Evolutionary conservation across 2,113 vertebrate species (phyloP).

Genomic region (Notarius quadriscutis): DNA sequence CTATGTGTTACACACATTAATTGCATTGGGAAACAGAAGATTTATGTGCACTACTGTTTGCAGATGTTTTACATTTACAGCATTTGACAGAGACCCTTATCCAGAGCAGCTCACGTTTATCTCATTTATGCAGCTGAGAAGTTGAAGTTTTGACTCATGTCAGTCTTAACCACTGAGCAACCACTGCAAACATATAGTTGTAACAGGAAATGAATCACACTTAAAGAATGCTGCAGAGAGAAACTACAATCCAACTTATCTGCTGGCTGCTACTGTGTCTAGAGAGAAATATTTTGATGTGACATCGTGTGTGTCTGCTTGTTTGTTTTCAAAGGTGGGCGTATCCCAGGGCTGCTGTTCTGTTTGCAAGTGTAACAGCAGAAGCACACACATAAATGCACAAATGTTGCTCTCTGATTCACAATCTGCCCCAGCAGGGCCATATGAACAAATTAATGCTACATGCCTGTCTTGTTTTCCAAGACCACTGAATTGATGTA

Average conservation of each 20-base stretch:
- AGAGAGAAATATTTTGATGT: background rate
- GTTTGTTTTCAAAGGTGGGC: constrained; percentile 27
- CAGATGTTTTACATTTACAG: background rate
- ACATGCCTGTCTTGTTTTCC: constrained; percentile 13
- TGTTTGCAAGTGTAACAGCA: constrained; percentile 24
- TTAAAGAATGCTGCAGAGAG: background rate
- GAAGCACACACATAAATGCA: background rate
- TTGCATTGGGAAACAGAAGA: background rate
- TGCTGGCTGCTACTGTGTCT: background rate
- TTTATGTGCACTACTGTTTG: background rate
- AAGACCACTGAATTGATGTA: background rate
- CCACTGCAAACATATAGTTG: background rate
- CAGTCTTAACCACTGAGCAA: background rate
- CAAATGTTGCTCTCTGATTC: constrained; percentile 5
- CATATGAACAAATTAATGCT: constrained; percentile 14
- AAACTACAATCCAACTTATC: background rate
- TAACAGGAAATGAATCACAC: background rate
- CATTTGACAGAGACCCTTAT: background rate
- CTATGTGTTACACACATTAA: background rate
- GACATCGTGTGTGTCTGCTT: background rate
- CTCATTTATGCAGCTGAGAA: background rate
- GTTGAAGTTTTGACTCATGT: background rate
- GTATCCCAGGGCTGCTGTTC: constrained; percentile 28
- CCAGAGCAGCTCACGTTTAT: background rate
- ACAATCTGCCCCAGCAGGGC: background rate